Evolutionary conservation across 2,888 invertebrate species (phyloP).

Genomic region (Aphidius colemani): DNA sequence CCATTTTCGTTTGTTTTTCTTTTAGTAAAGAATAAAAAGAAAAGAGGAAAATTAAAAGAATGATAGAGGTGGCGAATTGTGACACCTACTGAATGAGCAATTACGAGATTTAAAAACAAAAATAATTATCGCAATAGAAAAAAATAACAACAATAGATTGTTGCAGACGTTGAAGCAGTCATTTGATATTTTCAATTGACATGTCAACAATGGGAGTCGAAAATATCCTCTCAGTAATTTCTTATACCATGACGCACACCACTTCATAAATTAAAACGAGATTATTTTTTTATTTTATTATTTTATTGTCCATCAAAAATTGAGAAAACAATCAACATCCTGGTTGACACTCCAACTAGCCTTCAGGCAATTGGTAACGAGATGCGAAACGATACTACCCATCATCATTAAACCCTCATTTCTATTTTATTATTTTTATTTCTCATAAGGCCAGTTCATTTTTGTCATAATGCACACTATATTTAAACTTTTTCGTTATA

Average conservation of each 20-base stretch:
- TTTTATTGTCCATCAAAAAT: conserved; percentile 51
- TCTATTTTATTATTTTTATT: not conserved
- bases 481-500: not conserved
- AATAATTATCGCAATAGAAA: conserved; percentile 55
- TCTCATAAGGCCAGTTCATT: no score
- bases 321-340: conserved; percentile 59
- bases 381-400: conserved; percentile 13
- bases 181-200: conserved; percentile 17
- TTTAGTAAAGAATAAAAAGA: conserved; percentile 36
- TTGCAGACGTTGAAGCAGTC: conserved; percentile 34
- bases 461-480: no score
- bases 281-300: conserved; percentile 41
- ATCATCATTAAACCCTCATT: conserved; percentile 15
- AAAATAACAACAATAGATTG: conserved; percentile 43
- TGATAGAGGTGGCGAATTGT: conserved; percentile 26
- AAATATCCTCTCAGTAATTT: conserved; percentile 23
- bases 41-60: conserved; percentile 33
- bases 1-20: conserved; percentile 35
- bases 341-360: conserved; percentile 41
- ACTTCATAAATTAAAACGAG: conserved; percentile 24
- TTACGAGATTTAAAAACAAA: conserved; percentile 51
- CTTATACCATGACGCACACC: conserved; percentile 18
- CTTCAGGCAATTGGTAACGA: conserved; percentile 16
- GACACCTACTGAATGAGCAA: conserved; percentile 57
- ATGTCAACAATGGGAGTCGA: conserved; percentile 5